Base-by-base conservation (phyloP, 2,113 vertebrate species). In the Galbula dea region DNA sequence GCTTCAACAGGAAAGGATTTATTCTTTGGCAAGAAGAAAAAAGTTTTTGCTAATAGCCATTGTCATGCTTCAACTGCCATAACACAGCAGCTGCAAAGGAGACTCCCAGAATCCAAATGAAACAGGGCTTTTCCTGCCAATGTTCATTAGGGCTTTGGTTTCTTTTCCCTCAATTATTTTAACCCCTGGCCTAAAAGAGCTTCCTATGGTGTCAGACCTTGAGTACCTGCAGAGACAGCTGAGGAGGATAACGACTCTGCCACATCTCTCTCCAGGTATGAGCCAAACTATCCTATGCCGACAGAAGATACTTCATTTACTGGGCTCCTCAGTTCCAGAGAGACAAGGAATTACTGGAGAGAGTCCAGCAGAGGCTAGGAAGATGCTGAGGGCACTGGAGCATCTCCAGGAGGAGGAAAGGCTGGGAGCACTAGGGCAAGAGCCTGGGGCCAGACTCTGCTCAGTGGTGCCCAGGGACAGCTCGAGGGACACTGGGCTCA, bases 81-180 rank as follows among this genome's bases (percentile, higher is more conserved):
- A 94, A 20, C 65, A 9, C 72, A 57, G 93, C 92, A 83, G 87
- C 93, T 94, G 91, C 81, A 10, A 37, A 81, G 49, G 65, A 61
- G 80, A 76, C 87, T 86, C 74, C 68, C 41, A 11, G 76, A 85
- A 94, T 55, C 67, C 85, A 81, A 83, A 91, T 9, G 75, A 71
- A 96, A 88, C n/a, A 13, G 59, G 75, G 82, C 41, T 94, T 92
- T 88, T 88, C 86, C 74, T 96, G 89, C 71, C 83, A 82, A 26
- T 61, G 49, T 63, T 91, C 85, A 92, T 95, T 81, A 83, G 27
- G 2, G 32, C 16, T 17, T 65, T 39, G 23, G 9, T 18, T 30
- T 77, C 39, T 34, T 24, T 27, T 2, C 2, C 10, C 30, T 9
- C 1, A 34, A 46, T 66, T 75, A 54, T 77, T 88, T 94, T 66